These are phyloP conservation scores for Brachionus paranguensis DNA, from an alignment of 1,140 invertebrate genomes.

Conservation along the genomic window DNA sequence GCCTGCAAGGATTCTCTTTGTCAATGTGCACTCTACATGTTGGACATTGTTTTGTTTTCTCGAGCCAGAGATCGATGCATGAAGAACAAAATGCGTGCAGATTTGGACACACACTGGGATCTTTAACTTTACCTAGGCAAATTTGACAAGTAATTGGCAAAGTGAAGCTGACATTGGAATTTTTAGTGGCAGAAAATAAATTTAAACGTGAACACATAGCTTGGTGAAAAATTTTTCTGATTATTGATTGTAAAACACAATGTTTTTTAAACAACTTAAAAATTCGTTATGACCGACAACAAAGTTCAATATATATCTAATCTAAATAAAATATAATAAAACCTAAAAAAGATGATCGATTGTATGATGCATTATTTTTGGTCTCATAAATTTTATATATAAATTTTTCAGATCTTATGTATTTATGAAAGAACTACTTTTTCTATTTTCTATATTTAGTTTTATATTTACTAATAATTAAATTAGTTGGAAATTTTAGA, in stretches of 20 bases:
- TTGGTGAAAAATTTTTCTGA: neutral
- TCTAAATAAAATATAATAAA: neutral
- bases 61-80: slow-evolving; percentile 52
- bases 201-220: neutral
- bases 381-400: neutral
- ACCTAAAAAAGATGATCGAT: neutral
- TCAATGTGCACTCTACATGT: slow-evolving; percentile 49
- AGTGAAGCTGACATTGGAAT: neutral
- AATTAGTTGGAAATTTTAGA: too few relatives aligned
- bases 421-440: too few relatives aligned
- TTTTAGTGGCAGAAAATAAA: neutral
- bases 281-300: neutral
- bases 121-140: slow-evolving; percentile 31
- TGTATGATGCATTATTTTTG: neutral
- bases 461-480: too few relatives aligned
- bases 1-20: slow-evolving; percentile 45
- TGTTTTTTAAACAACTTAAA: neutral
- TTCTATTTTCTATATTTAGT: too few relatives aligned
- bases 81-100: slow-evolving; percentile 51
- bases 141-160: slow-evolving; percentile 36
- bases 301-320: neutral
- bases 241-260: neutral
- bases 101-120: slow-evolving; percentile 47
- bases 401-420: too few relatives aligned
- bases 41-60: slow-evolving; percentile 52